Evolutionary conservation across 2,888 invertebrate genomes (phyloP), one percentile per base, ranked within the genome.

Genomic region (Acleris laterana): DNA sequence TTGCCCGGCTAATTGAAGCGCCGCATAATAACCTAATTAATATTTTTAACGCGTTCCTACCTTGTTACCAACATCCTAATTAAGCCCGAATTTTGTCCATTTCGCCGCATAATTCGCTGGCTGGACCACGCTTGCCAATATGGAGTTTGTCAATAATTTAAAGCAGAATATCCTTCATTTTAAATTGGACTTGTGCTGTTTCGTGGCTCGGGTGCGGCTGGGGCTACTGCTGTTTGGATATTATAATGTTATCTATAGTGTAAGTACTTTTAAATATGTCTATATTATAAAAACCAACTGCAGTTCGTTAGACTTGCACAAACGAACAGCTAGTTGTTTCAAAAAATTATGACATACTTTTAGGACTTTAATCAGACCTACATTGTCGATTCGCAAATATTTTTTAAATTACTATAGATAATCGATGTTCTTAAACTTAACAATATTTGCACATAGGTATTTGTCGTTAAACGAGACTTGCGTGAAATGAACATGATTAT

Each of bases 41-140:
- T 57, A 9, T 50, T 28, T 25, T 7, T 46, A 5, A 46, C 46
- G 51, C 50, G 4, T 51, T 38, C 53, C 52, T 51, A 52, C 66
- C 57, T 65, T 19, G 51, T 66, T 62, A 61, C 46, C 19, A 16
- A 25, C 66, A 66, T 66, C 66, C 66, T 62, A 11, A 51, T 66
- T 61, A 61, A n/a, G 19, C 13, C 17, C 17, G 38, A 50, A 52
- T 62, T n/a, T 46, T 38, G 61, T 51, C 56, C 65, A 65, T 61
- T 65, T 65, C 46, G 25, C 25, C 32, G 7, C 17, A 44, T 44
- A 46, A 20, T 63, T 9, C 46, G 17, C 49, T 32, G 55, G 60
- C 16, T 55, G 13, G 50, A 49, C 55, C 65, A 20, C 65, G 60
- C 6, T 20, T 19, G 56, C 22, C n/a, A 38, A 51, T 38, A 57